Conservation (phyloP, 2,888 invertebrate genomes). For the Griposia aprilina region DNA sequence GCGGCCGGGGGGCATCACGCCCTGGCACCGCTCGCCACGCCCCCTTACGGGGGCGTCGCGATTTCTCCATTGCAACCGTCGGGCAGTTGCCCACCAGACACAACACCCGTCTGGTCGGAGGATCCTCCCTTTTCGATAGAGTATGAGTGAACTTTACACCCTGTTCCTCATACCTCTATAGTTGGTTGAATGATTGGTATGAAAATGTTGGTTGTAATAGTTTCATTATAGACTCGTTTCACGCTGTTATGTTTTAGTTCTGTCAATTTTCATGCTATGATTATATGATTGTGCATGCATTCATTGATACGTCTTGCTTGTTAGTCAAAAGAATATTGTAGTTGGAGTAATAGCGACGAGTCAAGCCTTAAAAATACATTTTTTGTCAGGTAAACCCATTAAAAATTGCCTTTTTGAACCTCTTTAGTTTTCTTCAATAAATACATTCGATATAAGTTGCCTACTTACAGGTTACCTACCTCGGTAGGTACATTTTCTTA, state of each 20-base stretch:
- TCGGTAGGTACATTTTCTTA: background rate
- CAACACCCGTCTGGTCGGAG: too few relatives aligned
- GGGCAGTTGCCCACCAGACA: too few relatives aligned
- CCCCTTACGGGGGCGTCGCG: too few relatives aligned
- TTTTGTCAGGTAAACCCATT: background rate
- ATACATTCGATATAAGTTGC: background rate
- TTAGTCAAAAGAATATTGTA: background rate
- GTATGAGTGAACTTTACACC: too few relatives aligned
- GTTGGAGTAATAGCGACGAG: background rate
- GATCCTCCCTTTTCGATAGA: too few relatives aligned
- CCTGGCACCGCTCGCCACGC: too few relatives aligned
- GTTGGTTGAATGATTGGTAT: too few relatives aligned
- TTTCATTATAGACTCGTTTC: background rate
- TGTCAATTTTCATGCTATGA: constrained; percentile 14
- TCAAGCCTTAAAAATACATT: background rate
- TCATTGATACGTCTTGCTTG: background rate
- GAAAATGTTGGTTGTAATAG: background rate
- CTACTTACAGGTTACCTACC: too few relatives aligned
- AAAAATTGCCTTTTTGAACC: background rate
- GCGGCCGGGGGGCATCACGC: too few relatives aligned
- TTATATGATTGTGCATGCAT: background rate
- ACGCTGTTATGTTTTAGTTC: constrained; percentile 4
- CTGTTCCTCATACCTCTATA: too few relatives aligned
- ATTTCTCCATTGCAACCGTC: too few relatives aligned
- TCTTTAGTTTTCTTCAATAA: background rate